These are phyloP conservation scores for Drosophila neotestacea DNA, from an alignment of 2,888 invertebrate species.

Conservation along the genomic window DNA sequence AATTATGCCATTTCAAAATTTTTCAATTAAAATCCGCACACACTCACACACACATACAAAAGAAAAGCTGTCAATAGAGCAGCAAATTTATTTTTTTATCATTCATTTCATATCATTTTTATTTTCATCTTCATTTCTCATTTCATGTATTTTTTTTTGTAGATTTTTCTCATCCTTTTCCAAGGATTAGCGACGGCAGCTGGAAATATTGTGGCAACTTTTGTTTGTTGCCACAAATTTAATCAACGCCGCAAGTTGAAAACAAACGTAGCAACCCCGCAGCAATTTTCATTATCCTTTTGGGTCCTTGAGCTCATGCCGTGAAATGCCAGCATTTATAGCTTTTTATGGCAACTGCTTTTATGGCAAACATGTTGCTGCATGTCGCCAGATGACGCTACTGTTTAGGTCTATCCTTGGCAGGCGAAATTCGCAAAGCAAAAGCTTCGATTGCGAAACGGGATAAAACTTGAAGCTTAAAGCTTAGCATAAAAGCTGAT, in stretches of 20 bases:
- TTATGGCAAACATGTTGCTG: conserved; percentile 40
- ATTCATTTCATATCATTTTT: neutral
- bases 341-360: conserved; percentile 39
- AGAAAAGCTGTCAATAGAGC: conserved; percentile 32
- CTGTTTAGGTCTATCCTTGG: neutral
- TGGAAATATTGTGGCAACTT: conserved; percentile 34
- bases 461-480: conserved; percentile 23
- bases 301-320: conserved; percentile 5
- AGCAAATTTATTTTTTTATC: conserved; percentile 16
- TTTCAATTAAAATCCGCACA: conserved; percentile 70
- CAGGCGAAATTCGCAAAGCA: neutral
- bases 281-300: conserved; percentile 1
- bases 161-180: conserved; percentile 10
- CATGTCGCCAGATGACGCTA: conserved; percentile 55
- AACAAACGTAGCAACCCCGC: conserved; percentile 13
- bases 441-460: conserved; percentile 16
- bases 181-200: conserved; percentile 54
- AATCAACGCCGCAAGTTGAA: conserved; percentile 23
- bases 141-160: neutral
- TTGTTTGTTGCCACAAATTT: conserved; percentile 31
- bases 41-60: conserved; percentile 8
- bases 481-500: conserved; percentile 30
- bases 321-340: neutral
- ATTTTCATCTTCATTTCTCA: neutral
- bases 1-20: conserved; percentile 77